Evolutionary conservation across 1,140 invertebrate species (phyloP), one percentile per base, ranked within the genome.

Genomic region (Drosophila asahinai): DNA sequence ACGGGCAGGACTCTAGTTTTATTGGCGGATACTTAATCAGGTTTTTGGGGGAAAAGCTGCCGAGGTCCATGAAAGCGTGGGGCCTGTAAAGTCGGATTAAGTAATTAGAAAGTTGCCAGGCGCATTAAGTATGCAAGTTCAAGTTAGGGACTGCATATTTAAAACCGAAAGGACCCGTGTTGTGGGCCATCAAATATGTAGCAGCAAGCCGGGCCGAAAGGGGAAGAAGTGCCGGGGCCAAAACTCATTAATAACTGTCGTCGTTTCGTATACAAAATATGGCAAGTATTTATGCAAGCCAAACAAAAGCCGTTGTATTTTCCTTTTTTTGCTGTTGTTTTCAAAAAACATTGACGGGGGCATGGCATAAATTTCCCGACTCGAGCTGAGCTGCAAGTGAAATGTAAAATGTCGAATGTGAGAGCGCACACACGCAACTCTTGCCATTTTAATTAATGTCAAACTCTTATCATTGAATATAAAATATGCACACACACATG

Each of bases 221-320:
- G 43, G 52, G 12, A 15, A 19, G 1, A 38, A 33, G 11, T 48
- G 42, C 25, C 27, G 43, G 52, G 42, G 40, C 70, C 48, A 76
- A 80, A 89, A 89, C 83, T 86, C 83, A 86, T 86, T 86, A 89
- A 86, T 86, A 86, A 83, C 84, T 83, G 84, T 83, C 77, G 72
- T 75, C 51, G 54, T 61, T 51, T 54, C 58, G 52, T 43, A 57
- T 68, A 60, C 49, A 71, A 61, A 77, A 67, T 61, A 47, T 60
- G 54, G 54, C 67, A 82, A 70, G 68, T 78, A 71, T 78, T 78
- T 78, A 71, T 78, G 76, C 65, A 78, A 61, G 75, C 74, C 74
- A 78, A 78, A 78, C 74, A 78, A 78, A 78, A 62, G 76, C 76
- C 30, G 74, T 78, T 78, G 63, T 57, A 36, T 33, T 33, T 33